Base-by-base conservation (phyloP, 2,888 invertebrate species). In the Caprella mutica region DNA sequence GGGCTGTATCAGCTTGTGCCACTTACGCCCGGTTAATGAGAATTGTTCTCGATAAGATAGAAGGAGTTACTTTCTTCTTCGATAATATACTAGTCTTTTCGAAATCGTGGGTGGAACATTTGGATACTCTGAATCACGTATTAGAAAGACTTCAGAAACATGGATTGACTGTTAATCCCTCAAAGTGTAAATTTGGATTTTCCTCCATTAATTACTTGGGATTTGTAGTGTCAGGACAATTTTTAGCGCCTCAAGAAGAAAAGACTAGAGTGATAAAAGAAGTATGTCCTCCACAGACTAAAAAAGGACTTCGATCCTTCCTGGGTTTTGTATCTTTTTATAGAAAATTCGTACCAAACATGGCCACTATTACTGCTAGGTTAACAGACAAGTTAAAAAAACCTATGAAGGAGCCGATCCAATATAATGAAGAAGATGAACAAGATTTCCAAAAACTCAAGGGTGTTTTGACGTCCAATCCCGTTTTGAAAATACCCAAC, bases 111-210 rank as follows among this genome's bases (percentile, higher is more conserved):
- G n/a, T 19, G n/a, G 8, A 19, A n/a, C 53, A 39, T 17, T 5
- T 57, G 4, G 2, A 1, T 2, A 39, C 52, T 1, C 52, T 57
- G 2, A 2, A 9, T 1, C 4, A 6, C 3, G 52, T 52, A 1
- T 21, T 57, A n/a, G 8, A 12, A 5, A 17, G 52, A 5, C 43
- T 57, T 5, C 19, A 51, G 14, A n/a, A 33, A 8, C 46, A 52
- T 35, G 46, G 40, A 4, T 23, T 57, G 21, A 57, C 52, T 21
- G 44, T 30, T 5, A 14, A 24, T 6, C 57, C 44, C 2, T 35
- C 44, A 1, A 57, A 52, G 42, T 57, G 51, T 52, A 1, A 33
- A 2, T 56, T 56, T 51, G 50, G 56, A 5, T 56, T 33, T 19
- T 24, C 9, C 2, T 14, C 33, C 1, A 56, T 51, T 9, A n/a